Conservation (phyloP, 2,888 invertebrate genomes). For the Amblyteles armatorius region DNA sequence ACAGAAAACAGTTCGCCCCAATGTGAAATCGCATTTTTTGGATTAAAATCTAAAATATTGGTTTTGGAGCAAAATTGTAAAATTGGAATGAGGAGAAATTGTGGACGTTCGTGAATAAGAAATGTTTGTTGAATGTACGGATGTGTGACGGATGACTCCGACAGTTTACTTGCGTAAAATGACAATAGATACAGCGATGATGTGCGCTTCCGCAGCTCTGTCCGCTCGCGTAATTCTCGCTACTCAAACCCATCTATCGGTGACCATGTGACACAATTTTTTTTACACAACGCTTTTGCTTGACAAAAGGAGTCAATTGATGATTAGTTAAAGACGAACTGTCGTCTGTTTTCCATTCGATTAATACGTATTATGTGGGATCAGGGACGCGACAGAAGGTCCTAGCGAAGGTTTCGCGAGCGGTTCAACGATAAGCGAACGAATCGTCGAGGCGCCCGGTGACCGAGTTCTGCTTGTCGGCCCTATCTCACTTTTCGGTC, state of each 20-base stretch:
- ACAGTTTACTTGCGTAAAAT: too few species aligned
- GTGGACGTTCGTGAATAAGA: background rate
- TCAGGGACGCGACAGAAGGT: conserved; percentile 32
- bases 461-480: background rate
- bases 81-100: too few species aligned
- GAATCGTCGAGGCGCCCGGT: background rate
- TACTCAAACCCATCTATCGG: background rate
- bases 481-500: too few species aligned
- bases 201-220: conserved; percentile 5
- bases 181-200: background rate
- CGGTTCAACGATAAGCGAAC: conserved; percentile 24
- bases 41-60: too few species aligned
- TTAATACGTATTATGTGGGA: conserved; percentile 21
- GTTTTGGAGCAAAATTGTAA: too few species aligned
- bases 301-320: conserved; percentile 57
- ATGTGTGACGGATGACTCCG: too few species aligned
- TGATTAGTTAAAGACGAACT: conserved; percentile 39
- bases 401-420: background rate
- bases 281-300: conserved; percentile 31
- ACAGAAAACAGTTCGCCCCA: too few species aligned
- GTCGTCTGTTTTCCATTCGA: conserved; percentile 12
- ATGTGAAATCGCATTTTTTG: too few species aligned
- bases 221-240: background rate
- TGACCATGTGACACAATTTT: conserved; percentile 7
- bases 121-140: too few species aligned